phyloP scores from a whole-genome alignment of 2,888 invertebrate species.

The Eueremaeus valkanovi region DNA sequence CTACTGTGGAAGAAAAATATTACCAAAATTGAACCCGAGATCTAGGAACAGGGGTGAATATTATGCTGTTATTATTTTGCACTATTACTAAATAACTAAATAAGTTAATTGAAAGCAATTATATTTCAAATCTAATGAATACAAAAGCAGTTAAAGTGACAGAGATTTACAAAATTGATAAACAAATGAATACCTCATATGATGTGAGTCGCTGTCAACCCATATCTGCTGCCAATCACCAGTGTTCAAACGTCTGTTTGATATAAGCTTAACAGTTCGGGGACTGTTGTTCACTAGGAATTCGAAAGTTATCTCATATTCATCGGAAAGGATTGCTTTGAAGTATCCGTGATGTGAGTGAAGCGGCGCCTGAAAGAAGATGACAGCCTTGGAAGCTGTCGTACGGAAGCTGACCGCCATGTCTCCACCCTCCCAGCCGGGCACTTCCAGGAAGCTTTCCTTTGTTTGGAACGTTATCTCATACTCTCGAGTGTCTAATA shows the following conservation, averaged over 20 bases:
- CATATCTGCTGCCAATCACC: slow-evolving; percentile 95
- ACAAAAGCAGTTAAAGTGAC: background rate
- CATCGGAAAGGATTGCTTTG: slow-evolving; percentile 79
- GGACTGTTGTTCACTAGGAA: slow-evolving; percentile 79
- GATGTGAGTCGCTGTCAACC: slow-evolving; percentile 91
- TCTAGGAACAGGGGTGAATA: too few relatives aligned
- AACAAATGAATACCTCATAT: slow-evolving; percentile 62
- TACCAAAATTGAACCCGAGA: too few relatives aligned
- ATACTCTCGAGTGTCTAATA: slow-evolving; percentile 77
- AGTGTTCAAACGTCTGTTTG: slow-evolving; percentile 74
- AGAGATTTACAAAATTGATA: background rate
- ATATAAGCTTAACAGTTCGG: slow-evolving; percentile 75
- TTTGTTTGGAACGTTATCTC: slow-evolving; percentile 91
- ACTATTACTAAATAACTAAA: background rate
- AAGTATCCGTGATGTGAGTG: slow-evolving; percentile 83
- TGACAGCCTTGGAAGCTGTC: slow-evolving; percentile 77
- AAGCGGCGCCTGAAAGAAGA: slow-evolving; percentile 85
- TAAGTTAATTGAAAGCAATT: background rate
- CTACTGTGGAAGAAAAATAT: too few relatives aligned
- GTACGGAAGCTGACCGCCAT: slow-evolving; percentile 89
- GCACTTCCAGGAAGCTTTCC: slow-evolving; percentile 85
- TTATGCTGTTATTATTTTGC: background rate
- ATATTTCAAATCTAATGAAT: too few relatives aligned
- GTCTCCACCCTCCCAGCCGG: slow-evolving; percentile 80
- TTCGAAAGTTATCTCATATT: slow-evolving; percentile 81